These are phyloP conservation scores for Ips typographus DNA, from an alignment of 1,140 invertebrate species.

Conservation along the genomic window DNA sequence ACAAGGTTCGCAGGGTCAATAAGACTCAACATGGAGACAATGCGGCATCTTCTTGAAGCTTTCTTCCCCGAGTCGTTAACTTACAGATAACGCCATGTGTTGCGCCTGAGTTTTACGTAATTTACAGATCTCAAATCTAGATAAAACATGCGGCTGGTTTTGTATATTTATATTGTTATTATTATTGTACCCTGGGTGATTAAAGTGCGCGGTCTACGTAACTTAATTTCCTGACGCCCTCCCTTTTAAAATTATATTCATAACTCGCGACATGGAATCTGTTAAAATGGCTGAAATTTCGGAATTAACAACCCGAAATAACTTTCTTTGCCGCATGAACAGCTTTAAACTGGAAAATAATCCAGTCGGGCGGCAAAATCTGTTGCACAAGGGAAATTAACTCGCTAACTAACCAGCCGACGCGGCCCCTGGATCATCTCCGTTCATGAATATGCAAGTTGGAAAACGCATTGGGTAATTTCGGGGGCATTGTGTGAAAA, in stretches of 20 bases:
- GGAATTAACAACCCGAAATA: conserved; percentile 31
- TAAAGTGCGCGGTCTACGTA: too few species aligned
- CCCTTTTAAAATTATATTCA: not conserved
- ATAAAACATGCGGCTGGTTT: not conserved
- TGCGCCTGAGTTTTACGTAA: conserved; percentile 27
- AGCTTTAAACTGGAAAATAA: conserved; percentile 32
- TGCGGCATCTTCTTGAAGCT: conserved; percentile 22
- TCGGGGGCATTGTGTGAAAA: conserved; percentile 36
- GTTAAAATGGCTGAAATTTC: conserved; percentile 29
- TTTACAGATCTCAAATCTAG: conserved; percentile 11
- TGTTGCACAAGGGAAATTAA: conserved; percentile 52
- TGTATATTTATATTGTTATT: too few species aligned
- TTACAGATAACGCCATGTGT: conserved; percentile 24
- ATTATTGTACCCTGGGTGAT: too few species aligned
- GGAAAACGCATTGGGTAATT: conserved; percentile 15
- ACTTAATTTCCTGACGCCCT: not conserved
- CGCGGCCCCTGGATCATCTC: conserved; percentile 21
- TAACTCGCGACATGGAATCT: not conserved
- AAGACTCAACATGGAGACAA: conserved; percentile 11
- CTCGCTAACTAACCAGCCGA: conserved; percentile 46
- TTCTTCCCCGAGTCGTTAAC: conserved; percentile 16
- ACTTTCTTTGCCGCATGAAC: conserved; percentile 33
- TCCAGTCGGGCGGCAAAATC: conserved; percentile 37
- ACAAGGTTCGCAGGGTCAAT: conserved; percentile 25
- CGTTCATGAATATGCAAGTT: conserved; percentile 44